These are phyloP conservation scores for Lycodopsis pacificus DNA, from an alignment of 2,797 vertebrate genomes.

Conservation along the genomic window DNA sequence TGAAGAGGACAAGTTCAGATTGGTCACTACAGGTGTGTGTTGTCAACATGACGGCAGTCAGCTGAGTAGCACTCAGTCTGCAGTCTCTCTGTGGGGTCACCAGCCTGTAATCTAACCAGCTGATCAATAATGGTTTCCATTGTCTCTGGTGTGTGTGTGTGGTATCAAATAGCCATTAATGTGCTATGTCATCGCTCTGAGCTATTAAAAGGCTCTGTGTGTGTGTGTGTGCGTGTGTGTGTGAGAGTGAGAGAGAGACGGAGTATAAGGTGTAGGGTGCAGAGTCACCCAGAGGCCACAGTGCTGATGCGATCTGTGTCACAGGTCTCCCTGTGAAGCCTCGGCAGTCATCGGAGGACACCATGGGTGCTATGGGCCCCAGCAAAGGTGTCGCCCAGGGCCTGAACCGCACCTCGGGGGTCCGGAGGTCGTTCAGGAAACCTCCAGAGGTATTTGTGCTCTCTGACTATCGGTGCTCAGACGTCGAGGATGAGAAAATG, in stretches of 20 bases:
- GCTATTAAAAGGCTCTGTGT: slow-evolving; percentile 68
- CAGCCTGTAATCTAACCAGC: slow-evolving; percentile 36
- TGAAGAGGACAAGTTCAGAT: slow-evolving; percentile 97
- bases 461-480: not conserved
- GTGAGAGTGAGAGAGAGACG: slow-evolving; percentile 6
- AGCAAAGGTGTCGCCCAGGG: slow-evolving; percentile 94
- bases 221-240: not conserved
- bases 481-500: not conserved
- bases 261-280: slow-evolving; percentile 50
- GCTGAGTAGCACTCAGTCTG: slow-evolving; percentile 13
- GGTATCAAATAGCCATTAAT: slow-evolving; percentile 60
- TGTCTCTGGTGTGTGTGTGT: slow-evolving; percentile 32
- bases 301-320: slow-evolving; percentile 48
- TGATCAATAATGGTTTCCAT: slow-evolving; percentile 66
- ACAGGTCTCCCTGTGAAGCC: slow-evolving; percentile 94
- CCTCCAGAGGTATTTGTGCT: slow-evolving; percentile 90
- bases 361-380: slow-evolving; percentile 88
- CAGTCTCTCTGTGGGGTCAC: slow-evolving; percentile 12
- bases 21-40: slow-evolving; percentile 96
- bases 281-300: slow-evolving; percentile 57
- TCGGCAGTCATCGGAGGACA: slow-evolving; percentile 92
- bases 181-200: slow-evolving; percentile 55
- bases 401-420: slow-evolving; percentile 92
- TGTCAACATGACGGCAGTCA: slow-evolving; percentile 7
- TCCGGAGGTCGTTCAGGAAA: slow-evolving; percentile 97